Evolutionary conservation across 2,888 invertebrate genomes (phyloP).

Genomic region (Dinocampus coccinellae): DNA sequence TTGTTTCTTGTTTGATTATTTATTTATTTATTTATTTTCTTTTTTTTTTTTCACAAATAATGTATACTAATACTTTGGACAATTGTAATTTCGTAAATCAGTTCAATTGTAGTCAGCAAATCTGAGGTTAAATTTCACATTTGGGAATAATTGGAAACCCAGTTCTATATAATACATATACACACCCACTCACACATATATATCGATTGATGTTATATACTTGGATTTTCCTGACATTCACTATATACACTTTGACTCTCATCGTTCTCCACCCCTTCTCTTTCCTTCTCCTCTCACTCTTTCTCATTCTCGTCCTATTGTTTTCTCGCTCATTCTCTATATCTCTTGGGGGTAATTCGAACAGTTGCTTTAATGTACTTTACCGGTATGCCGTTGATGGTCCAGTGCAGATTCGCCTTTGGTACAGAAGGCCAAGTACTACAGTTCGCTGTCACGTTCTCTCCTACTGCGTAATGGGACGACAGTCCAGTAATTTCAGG

Average conservation of each 20-base stretch:
- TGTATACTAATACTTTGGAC: not conserved
- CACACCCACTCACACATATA: not conserved
- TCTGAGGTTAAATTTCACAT: not conserved
- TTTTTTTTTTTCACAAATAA: no score
- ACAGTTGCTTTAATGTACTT: conserved; percentile 35
- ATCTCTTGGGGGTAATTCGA: conserved; percentile 7
- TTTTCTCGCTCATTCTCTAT: not conserved
- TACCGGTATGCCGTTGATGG: conserved; percentile 70
- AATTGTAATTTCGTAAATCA: not conserved
- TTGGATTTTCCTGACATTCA: not conserved
- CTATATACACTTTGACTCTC: not conserved
- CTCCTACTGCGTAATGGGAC: conserved; percentile 69
- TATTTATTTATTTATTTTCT: no score
- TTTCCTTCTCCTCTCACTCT: no score
- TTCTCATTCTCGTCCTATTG: no score
- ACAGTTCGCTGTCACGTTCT: conserved; percentile 70
- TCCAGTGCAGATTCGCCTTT: conserved; percentile 70
- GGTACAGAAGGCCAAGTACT: conserved; percentile 70
- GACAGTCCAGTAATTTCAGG: conserved; percentile 69
- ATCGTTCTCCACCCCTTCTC: not conserved
- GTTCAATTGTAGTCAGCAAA: not conserved
- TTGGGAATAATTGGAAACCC: not conserved
- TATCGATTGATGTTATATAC: not conserved
- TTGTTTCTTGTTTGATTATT: no score
- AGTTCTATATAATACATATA: not conserved